These are phyloP conservation scores for Otis tarda DNA, from an alignment of 2,113 vertebrate species.

Conservation along the genomic window DNA sequence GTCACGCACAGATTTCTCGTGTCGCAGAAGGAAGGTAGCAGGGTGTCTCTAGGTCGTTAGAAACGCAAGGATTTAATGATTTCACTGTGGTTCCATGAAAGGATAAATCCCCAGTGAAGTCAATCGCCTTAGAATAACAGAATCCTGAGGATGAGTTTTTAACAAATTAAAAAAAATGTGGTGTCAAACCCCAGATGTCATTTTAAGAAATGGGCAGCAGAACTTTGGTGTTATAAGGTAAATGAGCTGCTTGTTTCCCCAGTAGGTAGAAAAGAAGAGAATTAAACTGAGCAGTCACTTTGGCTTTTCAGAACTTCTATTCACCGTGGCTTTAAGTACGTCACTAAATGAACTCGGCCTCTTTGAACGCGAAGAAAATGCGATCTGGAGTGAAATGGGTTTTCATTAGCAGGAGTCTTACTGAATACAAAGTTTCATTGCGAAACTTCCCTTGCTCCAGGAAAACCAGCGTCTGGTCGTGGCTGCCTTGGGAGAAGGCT, in stretches of 20 bases:
- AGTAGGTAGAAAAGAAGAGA: not conserved
- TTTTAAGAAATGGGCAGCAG: not conserved
- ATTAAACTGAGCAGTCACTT: not conserved
- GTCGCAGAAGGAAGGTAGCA: not conserved
- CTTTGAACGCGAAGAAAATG: not conserved
- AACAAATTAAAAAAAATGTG: not conserved
- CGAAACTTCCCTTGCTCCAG: not conserved
- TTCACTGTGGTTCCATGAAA: not conserved
- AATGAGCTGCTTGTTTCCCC: not conserved
- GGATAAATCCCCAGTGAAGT: not conserved
- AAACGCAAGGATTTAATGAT: not conserved
- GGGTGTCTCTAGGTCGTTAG: not conserved
- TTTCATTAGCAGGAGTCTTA: not conserved
- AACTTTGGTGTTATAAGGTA: not conserved
- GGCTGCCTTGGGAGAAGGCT: no score
- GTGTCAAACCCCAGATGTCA: not conserved
- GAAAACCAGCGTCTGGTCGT: accelerated
- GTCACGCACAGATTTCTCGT: not conserved
- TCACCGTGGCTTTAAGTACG: not conserved
- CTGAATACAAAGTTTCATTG: not conserved
- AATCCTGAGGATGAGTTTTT: not conserved
- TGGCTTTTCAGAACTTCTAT: not conserved
- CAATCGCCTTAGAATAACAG: not conserved
- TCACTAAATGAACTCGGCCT: not conserved
- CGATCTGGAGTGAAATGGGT: not conserved